Evolutionary conservation across 2,797 vertebrate species (phyloP).

Genomic region (Taeniopygia guttata): DNA sequence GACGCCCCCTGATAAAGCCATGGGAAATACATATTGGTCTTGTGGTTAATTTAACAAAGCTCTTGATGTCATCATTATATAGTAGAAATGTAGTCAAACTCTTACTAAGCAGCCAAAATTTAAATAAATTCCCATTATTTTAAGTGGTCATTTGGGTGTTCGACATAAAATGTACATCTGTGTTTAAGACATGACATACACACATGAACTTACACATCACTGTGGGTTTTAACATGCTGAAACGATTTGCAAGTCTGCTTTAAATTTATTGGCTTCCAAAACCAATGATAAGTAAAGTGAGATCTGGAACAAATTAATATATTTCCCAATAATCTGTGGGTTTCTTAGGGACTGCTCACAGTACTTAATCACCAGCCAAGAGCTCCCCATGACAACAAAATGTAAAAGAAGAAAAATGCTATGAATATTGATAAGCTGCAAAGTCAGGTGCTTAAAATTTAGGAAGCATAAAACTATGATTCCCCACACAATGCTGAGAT

Average conservation of each 20-base stretch:
- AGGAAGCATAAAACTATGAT: background rate
- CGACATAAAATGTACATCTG: conserved; percentile 32
- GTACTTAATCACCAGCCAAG: background rate
- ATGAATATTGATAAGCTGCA: background rate
- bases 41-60: conserved; percentile 55
- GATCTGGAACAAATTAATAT: conserved; percentile 45
- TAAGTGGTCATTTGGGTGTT: conserved; percentile 39
- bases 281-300: conserved; percentile 21
- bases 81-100: conserved; percentile 26
- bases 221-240: conserved; percentile 33
- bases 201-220: background rate
- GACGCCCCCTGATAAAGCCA: background rate
- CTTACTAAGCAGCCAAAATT: background rate
- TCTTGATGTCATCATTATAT: conserved; percentile 40
- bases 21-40: conserved; percentile 36
- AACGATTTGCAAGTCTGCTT: conserved; percentile 12
- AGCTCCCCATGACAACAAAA: background rate
- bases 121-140: conserved; percentile 46
- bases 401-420: background rate
- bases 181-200: background rate
- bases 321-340: conserved; percentile 2
- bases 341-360: background rate
- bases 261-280: conserved; percentile 31
- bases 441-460: conserved; percentile 1
- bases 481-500: background rate